These are phyloP conservation scores for Ditula angustiorana DNA, from an alignment of 2,888 invertebrate genomes.

Conservation along the genomic window DNA sequence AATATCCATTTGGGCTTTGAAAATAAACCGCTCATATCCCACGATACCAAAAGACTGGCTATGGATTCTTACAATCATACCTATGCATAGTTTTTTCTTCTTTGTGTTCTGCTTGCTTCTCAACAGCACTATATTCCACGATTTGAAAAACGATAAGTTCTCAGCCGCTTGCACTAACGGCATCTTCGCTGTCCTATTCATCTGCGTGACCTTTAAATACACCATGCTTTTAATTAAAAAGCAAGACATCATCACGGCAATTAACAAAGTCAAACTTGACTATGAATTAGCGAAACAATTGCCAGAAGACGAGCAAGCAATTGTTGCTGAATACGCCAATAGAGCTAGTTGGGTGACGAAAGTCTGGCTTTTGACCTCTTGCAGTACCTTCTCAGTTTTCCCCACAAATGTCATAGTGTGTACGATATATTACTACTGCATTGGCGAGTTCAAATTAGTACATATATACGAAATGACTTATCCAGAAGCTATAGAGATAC, in stretches of 20 bases:
- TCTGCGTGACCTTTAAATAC: constrained; percentile 16
- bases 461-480: neutral
- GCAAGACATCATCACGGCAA: constrained; percentile 4
- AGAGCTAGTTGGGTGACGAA: neutral
- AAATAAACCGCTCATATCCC: constrained; percentile 33
- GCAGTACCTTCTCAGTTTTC: neutral
- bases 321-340: neutral
- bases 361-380: neutral
- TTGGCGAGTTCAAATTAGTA: neutral
- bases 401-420: neutral
- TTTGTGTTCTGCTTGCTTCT: constrained; percentile 2
- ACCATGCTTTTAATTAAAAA: neutral
- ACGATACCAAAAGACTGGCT: constrained; percentile 15
- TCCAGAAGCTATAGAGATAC: neutral
- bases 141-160: constrained; percentile 21
- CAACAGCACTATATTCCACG: constrained; percentile 13
- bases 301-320: neutral
- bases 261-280: neutral
- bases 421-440: neutral
- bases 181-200: constrained; percentile 23
- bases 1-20: constrained; percentile 31
- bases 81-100: neutral
- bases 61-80: constrained; percentile 8
- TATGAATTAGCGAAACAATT: neutral
- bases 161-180: constrained; percentile 29